A percentile compares a stretch with the other conserved stretches of the same genome.
These are phyloP conservation scores for Sphyrna mokarran DNA, from an alignment of 2,113 vertebrate species.

Conservation along the genomic window DNA sequence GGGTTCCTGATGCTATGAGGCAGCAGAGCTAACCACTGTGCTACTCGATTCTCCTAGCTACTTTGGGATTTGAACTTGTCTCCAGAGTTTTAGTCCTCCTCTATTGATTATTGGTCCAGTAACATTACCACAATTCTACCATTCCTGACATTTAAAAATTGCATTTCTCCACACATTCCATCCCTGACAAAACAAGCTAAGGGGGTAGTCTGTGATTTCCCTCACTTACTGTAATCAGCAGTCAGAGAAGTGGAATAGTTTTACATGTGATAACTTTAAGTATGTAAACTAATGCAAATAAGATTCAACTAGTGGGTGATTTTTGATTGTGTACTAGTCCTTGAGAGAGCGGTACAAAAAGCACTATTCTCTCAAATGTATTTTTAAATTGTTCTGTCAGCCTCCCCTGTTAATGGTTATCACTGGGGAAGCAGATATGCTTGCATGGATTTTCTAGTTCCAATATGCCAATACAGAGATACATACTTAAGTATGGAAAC, in stretches of 20 bases:
- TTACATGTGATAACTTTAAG: background rate
- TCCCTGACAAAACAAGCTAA: no score
- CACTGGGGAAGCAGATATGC: background rate
- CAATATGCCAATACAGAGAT: background rate
- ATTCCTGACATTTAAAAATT: no score
- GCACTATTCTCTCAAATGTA: background rate
- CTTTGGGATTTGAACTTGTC: no score
- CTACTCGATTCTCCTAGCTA: no score
- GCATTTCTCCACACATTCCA: no score
- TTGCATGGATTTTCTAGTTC: background rate
- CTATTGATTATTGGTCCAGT: no score
- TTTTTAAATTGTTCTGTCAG: background rate
- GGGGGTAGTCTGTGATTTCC: no score
- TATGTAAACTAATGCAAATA: background rate
- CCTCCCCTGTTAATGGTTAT: background rate
- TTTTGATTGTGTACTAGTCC: background rate
- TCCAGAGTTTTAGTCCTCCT: no score
- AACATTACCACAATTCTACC: no score
- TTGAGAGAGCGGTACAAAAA: background rate
- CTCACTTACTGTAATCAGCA: background rate
- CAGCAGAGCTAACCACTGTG: no score
- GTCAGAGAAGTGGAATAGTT: background rate
- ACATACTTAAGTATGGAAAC: background rate
- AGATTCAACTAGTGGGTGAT: background rate
- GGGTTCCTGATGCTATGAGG: no score